A percentile compares a stretch with the other conserved stretches of the same genome.
Conservation (phyloP, 2,797 vertebrate species). For the Anguilla anguilla region DNA sequence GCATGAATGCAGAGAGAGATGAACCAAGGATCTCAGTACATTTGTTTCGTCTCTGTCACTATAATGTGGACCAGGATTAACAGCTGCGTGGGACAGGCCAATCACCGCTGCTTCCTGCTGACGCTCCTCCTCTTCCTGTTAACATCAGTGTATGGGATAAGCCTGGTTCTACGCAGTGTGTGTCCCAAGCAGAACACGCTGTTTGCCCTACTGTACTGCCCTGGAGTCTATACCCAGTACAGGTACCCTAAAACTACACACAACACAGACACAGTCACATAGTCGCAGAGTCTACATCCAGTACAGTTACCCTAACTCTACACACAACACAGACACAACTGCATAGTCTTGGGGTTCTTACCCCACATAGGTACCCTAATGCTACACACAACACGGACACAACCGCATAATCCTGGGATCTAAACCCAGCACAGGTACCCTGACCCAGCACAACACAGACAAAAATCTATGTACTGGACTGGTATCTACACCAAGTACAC, state of each 20-base stretch:
- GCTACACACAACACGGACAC: conserved; percentile 85
- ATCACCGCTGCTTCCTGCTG: conserved; percentile 91
- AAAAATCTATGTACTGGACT: conserved; percentile 85
- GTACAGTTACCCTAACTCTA: conserved; percentile 82
- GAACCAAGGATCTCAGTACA: conserved; percentile 67
- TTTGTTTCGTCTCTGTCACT: conserved; percentile 85
- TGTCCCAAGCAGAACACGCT: conserved; percentile 79
- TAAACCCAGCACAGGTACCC: conserved; percentile 87
- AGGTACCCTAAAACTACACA: conserved; percentile 92
- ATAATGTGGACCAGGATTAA: conserved; percentile 85
- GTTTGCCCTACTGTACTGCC: conserved; percentile 88
- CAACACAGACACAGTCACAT: conserved; percentile 85
- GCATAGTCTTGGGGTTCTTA: conserved; percentile 92
- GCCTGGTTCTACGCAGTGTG: conserved; percentile 82
- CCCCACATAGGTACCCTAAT: conserved; percentile 91
- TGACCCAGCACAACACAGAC: conserved; percentile 30
- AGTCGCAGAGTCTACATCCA: conserved; percentile 82
- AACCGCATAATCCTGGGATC: conserved; percentile 81
- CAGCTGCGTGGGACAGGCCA: conserved; percentile 92
- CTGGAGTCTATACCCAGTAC: conserved; percentile 87
- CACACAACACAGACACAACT: conserved; percentile 50
- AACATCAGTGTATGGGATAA: conserved; percentile 89
- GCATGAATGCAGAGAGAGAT: conserved; percentile 71
- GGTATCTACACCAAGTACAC: conserved; percentile 89
- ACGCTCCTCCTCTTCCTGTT: conserved; percentile 86